Evolutionary conservation across 2,888 invertebrate genomes (phyloP), one percentile per base, ranked within the genome.

Genomic region (Volucella bombylans): DNA sequence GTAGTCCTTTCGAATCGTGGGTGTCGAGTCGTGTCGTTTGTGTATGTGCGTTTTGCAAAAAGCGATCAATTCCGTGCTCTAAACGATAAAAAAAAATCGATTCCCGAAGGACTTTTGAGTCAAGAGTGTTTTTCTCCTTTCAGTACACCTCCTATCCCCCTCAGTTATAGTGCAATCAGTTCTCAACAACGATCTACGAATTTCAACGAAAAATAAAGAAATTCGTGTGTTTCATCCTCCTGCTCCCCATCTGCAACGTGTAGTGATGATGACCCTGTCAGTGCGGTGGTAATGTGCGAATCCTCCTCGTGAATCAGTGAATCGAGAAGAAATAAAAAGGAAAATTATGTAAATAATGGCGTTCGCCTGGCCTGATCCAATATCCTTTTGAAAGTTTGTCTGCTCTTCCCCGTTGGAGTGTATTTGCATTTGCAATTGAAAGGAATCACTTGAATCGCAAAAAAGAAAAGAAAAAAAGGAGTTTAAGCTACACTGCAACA

Each of bases 321-420:
- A 43, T 59, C 68, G 65, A 52, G 23, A 52, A 67, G 31, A 6
- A 31, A 31, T 6, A 31, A 31, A 31, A 31, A 31, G 6, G 31
- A 31, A 54, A 81, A 68, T 85, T 85, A 81, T 81, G 85, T 85
- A 85, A 85, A 85, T 85, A 85, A 85, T 85, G 85, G 80, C 81
- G 57, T 85, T 76, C 31, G 31, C 31, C 41, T 62, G 62, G 76
- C 62, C 67, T 49, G 85, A 85, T 68, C 76, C 76, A 67, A 76
- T 85, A 77, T 85, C 85, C 85, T 85, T 85, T 52, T 81, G 67
- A 76, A 61, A 64, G 67, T 50, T 54, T 49, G 11, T 59, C 41
- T 49, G 31, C 12, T 76, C 68, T 47, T 15, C 55, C 15, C 11
- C 18, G 10, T 12, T 31, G 38, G 54, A 43, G 45, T 43, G 43